phyloP scores from a whole-genome alignment of 2,888 invertebrate species.

The Hermodice carunculata region DNA sequence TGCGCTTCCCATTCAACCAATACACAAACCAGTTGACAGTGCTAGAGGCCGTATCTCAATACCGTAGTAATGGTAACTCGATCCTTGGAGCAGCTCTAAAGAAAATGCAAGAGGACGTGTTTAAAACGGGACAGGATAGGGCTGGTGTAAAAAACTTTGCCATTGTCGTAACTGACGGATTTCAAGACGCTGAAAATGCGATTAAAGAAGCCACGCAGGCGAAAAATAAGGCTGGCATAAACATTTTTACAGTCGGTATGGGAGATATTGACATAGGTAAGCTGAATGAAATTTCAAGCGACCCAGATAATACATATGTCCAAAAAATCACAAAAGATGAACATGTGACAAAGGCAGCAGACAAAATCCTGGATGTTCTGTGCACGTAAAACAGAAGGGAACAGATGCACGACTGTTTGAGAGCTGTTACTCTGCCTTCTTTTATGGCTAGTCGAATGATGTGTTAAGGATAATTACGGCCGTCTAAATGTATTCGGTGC shows the following conservation, averaged over 20 bases:
- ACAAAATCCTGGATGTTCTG: neutral
- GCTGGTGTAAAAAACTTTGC: constrained; percentile 8
- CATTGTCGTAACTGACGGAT: constrained; percentile 12
- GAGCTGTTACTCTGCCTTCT: too few relatives aligned
- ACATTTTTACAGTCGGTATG: constrained; percentile 8
- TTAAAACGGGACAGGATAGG: constrained; percentile 9
- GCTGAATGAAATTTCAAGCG: neutral
- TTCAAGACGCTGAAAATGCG: neutral
- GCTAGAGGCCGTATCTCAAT: constrained; percentile 4
- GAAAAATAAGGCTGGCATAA: too few relatives aligned
- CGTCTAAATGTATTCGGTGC: too few relatives aligned
- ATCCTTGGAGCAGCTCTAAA: neutral
- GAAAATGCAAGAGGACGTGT: constrained; percentile 2
- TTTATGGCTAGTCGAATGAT: too few relatives aligned
- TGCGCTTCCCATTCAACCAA: neutral
- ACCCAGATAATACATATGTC: neutral
- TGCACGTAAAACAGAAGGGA: too few relatives aligned
- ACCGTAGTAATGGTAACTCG: constrained; percentile 1
- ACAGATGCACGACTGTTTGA: too few relatives aligned
- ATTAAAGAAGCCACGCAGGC: too few relatives aligned
- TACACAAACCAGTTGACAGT: constrained; percentile 3
- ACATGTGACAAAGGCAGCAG: neutral
- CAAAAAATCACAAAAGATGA: neutral
- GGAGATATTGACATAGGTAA: constrained; percentile 4
- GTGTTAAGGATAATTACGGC: too few relatives aligned